Evolutionary conservation across 2,888 invertebrate genomes (phyloP).

Genomic region (Drosophila nr. perissopoda): DNA sequence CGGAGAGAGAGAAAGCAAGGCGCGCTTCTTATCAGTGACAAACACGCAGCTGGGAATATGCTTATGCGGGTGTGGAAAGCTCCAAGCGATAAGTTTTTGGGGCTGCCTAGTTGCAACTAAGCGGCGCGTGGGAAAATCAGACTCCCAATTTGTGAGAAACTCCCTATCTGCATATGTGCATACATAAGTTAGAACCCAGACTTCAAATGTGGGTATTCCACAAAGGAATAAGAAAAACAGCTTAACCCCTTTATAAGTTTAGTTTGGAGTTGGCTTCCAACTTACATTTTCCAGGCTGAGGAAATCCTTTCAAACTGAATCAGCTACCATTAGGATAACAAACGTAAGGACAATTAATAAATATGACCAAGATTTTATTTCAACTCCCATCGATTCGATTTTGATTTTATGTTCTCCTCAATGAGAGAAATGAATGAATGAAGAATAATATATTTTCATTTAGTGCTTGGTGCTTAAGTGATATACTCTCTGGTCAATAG

Average conservation of each 20-base stretch:
- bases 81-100: constrained; percentile 52
- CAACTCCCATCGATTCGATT: not conserved
- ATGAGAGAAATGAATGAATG: not conserved
- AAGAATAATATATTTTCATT: not conserved
- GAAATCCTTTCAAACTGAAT: not conserved
- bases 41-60: constrained; percentile 11
- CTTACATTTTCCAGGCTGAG: not conserved
- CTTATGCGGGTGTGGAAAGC: constrained; percentile 66
- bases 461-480: not conserved
- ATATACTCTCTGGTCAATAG: not conserved
- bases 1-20: not conserved
- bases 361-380: not conserved
- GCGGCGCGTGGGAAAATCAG: constrained; percentile 51
- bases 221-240: not conserved
- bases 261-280: not conserved
- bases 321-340: too few relatives aligned
- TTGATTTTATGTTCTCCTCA: not conserved
- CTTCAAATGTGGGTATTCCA: not conserved
- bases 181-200: not conserved
- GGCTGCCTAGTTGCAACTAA: constrained; percentile 7
- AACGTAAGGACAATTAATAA: not conserved
- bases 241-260: not conserved
- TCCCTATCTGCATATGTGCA: constrained; percentile 8
- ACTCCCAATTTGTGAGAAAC: constrained; percentile 44
- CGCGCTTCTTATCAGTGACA: constrained; percentile 36